Base-by-base conservation (phyloP, 2,113 vertebrate species). In the Nanorana parkeri region DNA sequence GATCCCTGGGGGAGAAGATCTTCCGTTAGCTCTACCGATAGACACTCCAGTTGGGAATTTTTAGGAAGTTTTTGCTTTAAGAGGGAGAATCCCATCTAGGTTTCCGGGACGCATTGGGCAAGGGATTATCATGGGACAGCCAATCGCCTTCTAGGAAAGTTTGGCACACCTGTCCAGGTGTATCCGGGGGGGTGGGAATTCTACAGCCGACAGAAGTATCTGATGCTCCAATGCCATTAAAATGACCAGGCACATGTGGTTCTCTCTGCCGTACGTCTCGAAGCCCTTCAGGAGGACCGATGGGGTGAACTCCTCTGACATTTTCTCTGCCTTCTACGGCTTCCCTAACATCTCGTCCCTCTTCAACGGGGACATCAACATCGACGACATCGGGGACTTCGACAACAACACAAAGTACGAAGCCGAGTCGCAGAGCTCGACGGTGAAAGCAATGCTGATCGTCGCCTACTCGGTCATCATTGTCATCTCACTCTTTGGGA, bases 401-500 rank as follows among this genome's bases (percentile, higher is more conserved):
- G 88, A 54, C 1, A 89, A 88, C 0, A 55, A 79, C 17, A 61
- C 86, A 19, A 85, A 17, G 20, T 90, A 93, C 0, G 88, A 90
- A 81, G 88, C 90, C 0, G 90, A 92, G 83, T 91, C 91, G 0
- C 90, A 94, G 87, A 92, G 90, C 74, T 80, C 78, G 26, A 87
- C 29, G 0, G 89, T 92, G 63, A 86, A 91, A 73, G 89, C 86
- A 0, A 86, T 94, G 85, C 86, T 95, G 80, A 87, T 94, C 0
- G 41, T 93, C 0, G 90, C 92, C 47, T 95, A 94, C 81, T 93
- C 92, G 0, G 81, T 94, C 54, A 94, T 94, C 82, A 92, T 94
- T 83, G 87, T 92, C 83, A 93, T 94, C 89, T 93, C 94, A 0
- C 90, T 95, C 52, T 91, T 94, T 0, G 94, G 94, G 16, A 95